Evolutionary conservation across 2,113 vertebrate genomes (phyloP), one percentile per base, ranked within the genome.

Genomic region (Syngnathus typhle): DNA sequence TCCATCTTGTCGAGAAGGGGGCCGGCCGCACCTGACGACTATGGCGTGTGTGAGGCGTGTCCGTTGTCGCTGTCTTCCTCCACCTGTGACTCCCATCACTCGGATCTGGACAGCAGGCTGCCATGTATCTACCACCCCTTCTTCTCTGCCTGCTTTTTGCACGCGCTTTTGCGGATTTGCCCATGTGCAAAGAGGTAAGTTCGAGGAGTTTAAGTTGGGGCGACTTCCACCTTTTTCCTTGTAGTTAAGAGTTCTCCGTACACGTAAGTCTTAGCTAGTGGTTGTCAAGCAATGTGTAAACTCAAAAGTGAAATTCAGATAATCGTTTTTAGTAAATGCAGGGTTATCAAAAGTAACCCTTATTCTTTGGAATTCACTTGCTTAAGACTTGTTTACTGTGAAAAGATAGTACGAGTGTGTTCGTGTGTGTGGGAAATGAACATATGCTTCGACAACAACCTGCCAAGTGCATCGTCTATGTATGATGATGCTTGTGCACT

Each of bases 121-220:
- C 39, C 61, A 85, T 87, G 86, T 64, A 65, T 61, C 66, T 73
- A 72, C 68, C 56, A 39, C 62, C 6, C 58, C 2, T 83, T n/a
- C 12, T 78, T 0, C 65, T 88, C 41, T 70, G 74, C 71, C 72
- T 88, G 37, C 64, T 89, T 64, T 65, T 82, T 0, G 65, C 72
- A 2, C 65, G 12, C 1, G 19, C 78, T 2, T 67, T 71, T 37
- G 76, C 87, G 32, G 90, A 93, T 39, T 49, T 93, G 65, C 91
- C 90, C 56, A 85, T 90, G 76, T 93, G 91, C 70, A 91, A 89
- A 84, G 89, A 89, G 91, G 91, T 93, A 87, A 89, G 91, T 15
- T n/a, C 41, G 32, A 21, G 23, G 38, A 6, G 47, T 18, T 19
- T 44, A 5, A 15, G 12, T 4, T 23, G 2, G 37, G 9, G 44